Percentiles rank a stretch among this genome's conserved stretches.
These are phyloP conservation scores for Mastigias papua DNA, from an alignment of 30 jellyfish, hydroid and myxozoan genomes.

Conservation along the genomic window DNA sequence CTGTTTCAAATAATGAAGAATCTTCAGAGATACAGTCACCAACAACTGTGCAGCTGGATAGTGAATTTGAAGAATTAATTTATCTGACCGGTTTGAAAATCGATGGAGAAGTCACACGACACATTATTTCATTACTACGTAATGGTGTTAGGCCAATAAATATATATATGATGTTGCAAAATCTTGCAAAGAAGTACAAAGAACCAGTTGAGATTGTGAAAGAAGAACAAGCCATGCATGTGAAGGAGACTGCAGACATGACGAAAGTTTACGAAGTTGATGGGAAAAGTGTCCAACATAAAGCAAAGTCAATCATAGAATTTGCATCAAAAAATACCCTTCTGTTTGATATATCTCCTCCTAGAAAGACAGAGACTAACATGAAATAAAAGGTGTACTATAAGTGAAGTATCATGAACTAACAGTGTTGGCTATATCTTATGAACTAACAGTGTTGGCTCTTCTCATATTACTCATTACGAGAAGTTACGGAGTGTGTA, in stretches of 20 bases:
- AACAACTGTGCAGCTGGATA: conserved; percentile 28
- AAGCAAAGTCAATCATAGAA: conserved; percentile 14
- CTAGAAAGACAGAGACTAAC: neutral
- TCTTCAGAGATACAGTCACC: neutral
- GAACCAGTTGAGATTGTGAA: neutral
- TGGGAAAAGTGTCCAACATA: neutral
- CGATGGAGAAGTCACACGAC: conserved; percentile 35
- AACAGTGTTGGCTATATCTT: neutral
- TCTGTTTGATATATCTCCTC: conserved; percentile 13
- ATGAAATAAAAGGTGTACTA: neutral
- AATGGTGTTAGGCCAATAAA: conserved; percentile 55
- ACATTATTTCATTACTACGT: conserved; percentile 18
- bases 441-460: too few species aligned
- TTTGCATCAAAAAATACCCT: conserved; percentile 40
- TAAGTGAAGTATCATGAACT: neutral
- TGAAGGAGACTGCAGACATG: neutral
- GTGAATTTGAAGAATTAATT: conserved; percentile 5
- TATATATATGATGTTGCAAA: conserved; percentile 30
- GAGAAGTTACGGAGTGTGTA: too few species aligned
- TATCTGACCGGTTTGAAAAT: conserved; percentile 7
- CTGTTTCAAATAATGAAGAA: neutral
- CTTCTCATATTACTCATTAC: too few species aligned
- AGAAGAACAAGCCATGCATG: neutral
- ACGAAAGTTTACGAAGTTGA: neutral
- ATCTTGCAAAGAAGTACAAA: conserved; percentile 8